A percentile compares a stretch with the other conserved stretches of the same genome.
These are phyloP conservation scores for Nasonia giraulti DNA, from an alignment of 1,140 invertebrate species.

Conservation along the genomic window DNA sequence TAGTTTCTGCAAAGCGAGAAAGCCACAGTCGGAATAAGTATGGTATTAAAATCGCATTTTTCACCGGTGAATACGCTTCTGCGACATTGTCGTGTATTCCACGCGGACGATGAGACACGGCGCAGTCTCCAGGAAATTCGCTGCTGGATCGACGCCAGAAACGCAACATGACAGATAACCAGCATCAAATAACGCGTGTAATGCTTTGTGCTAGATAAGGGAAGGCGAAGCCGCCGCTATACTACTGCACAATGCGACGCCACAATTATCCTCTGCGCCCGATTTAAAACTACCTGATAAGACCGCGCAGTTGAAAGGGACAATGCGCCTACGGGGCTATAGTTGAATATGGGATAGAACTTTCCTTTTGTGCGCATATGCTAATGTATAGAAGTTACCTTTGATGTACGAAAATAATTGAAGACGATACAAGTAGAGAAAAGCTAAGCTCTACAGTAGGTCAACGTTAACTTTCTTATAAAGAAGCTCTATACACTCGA, in stretches of 20 bases:
- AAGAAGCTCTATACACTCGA: too few species aligned
- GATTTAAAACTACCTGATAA: neutral
- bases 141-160: constrained; percentile 4
- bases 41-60: constrained; percentile 12
- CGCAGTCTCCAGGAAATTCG: constrained; percentile 11
- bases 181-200: constrained; percentile 15
- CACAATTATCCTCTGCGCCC: neutral
- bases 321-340: neutral
- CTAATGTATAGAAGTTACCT: too few species aligned
- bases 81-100: neutral
- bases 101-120: neutral
- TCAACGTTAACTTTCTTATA: too few species aligned
- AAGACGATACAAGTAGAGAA: too few species aligned
- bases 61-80: neutral
- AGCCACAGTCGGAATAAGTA: neutral
- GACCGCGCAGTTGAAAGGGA: neutral
- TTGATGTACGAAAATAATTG: too few species aligned
- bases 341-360: neutral
- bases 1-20: neutral
- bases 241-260: neutral
- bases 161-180: constrained; percentile 15
- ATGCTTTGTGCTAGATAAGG: neutral
- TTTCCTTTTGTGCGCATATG: too few species aligned
- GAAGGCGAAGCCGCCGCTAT: too few species aligned
- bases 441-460: too few species aligned